phyloP scores from a whole-genome alignment of 2,113 vertebrate species.

The Heterotilapia buettikoferi region DNA sequence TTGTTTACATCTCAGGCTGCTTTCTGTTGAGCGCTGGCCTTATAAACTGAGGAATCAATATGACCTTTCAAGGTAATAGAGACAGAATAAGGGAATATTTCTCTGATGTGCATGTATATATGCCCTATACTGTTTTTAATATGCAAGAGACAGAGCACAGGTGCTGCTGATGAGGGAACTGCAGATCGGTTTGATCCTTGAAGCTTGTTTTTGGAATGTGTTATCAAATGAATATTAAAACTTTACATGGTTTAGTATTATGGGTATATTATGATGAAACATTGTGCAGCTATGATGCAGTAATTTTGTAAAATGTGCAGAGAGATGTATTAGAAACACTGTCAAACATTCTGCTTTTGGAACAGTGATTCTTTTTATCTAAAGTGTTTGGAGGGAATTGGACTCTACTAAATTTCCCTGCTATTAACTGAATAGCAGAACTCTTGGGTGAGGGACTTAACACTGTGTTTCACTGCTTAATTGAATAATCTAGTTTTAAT shows the following conservation, averaged over 20 bases:
- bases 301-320: neutral
- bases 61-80: constrained; percentile 32
- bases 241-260: neutral
- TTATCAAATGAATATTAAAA: neutral
- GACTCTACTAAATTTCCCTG: neutral
- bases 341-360: neutral
- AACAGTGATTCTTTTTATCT: neutral
- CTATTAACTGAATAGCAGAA: neutral
- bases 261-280: neutral
- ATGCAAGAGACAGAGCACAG: neutral
- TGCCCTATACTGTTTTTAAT: neutral
- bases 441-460: neutral
- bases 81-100: neutral
- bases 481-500: neutral
- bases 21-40: neutral
- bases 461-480: neutral
- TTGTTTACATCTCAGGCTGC: constrained; percentile 23
- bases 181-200: neutral
- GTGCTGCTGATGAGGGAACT: neutral
- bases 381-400: neutral
- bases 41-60: neutral
- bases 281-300: neutral
- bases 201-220: neutral
- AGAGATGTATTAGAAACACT: neutral
- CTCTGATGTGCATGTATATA: neutral